Percentiles rank a stretch among this genome's conserved stretches.
phyloP scores from a whole-genome alignment of 2,888 invertebrate genomes.

The Lasioglossum marginatum region DNA sequence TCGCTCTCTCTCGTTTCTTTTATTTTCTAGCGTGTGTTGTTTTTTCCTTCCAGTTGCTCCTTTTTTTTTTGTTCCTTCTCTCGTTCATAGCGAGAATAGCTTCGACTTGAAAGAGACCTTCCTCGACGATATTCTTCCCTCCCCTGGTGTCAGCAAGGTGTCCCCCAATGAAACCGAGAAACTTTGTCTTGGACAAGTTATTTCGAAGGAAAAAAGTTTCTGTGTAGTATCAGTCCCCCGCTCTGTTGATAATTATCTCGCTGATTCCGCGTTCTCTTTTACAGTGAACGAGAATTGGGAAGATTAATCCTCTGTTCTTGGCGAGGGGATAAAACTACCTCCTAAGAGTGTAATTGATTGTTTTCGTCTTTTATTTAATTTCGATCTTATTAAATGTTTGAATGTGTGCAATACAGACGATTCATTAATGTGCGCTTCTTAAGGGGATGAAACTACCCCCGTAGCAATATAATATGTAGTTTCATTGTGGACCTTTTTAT shows the following conservation, averaged over 20 bases:
- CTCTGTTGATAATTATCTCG: background rate
- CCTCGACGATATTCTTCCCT: background rate
- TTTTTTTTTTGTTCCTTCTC: background rate
- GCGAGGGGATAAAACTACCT: background rate
- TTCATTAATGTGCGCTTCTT: background rate
- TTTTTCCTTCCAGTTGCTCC: background rate
- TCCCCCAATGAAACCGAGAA: constrained; percentile 1
- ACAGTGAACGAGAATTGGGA: background rate
- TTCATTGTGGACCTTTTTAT: background rate
- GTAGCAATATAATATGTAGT: background rate
- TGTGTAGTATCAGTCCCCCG: background rate
- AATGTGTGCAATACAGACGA: background rate
- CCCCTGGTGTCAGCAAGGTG: background rate
- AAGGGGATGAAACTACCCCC: background rate
- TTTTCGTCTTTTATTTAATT: background rate
- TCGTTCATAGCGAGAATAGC: background rate
- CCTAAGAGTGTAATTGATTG: background rate
- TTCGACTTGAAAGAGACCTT: background rate
- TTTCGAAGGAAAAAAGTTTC: background rate
- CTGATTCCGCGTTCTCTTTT: background rate
- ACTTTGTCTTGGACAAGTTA: background rate
- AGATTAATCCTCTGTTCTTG: background rate
- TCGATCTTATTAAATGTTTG: background rate
- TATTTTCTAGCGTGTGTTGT: background rate
- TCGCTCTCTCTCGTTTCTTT: background rate